These are phyloP conservation scores for Lordiphosa mommai DNA, from an alignment of 1,140 invertebrate species.

Conservation along the genomic window DNA sequence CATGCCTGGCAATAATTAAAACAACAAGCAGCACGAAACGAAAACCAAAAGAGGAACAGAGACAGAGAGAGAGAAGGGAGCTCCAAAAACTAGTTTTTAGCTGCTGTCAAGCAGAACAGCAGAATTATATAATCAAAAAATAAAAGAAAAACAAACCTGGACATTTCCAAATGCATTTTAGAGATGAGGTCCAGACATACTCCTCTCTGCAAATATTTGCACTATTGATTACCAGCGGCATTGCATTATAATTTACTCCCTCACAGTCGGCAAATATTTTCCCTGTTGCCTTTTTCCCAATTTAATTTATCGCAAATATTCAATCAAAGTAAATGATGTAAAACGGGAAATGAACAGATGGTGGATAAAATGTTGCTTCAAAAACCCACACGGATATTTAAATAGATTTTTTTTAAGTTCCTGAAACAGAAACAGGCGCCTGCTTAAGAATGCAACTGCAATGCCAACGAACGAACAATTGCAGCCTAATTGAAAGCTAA, in stretches of 20 bases:
- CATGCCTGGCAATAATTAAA: slow-evolving; percentile 78
- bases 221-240: slow-evolving; percentile 58
- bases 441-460: slow-evolving; percentile 67
- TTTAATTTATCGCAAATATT: slow-evolving; percentile 78
- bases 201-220: slow-evolving; percentile 55
- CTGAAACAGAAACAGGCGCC: slow-evolving; percentile 5
- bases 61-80: neutral
- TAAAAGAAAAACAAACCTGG: slow-evolving; percentile 3
- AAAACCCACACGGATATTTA: slow-evolving; percentile 14
- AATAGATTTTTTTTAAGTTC: slow-evolving; percentile 14
- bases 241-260: slow-evolving; percentile 48
- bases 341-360: slow-evolving; percentile 47
- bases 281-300: slow-evolving; percentile 52
- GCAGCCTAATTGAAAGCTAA: slow-evolving; percentile 77
- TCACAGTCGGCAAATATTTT: slow-evolving; percentile 39
- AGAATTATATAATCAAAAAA: slow-evolving; percentile 27
- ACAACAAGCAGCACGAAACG: slow-evolving; percentile 57
- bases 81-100: slow-evolving; percentile 37
- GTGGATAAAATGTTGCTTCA: slow-evolving; percentile 11
- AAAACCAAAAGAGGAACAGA: neutral
- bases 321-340: slow-evolving; percentile 76
- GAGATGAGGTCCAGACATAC: slow-evolving; percentile 13
- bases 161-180: slow-evolving; percentile 21
- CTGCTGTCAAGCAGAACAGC: slow-evolving; percentile 11
- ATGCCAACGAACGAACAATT: slow-evolving; percentile 67